A percentile compares a stretch with the other conserved stretches of the same genome.
phyloP scores from a whole-genome alignment of 1,140 invertebrate genomes.

The Scaptomyza pallida region DNA sequence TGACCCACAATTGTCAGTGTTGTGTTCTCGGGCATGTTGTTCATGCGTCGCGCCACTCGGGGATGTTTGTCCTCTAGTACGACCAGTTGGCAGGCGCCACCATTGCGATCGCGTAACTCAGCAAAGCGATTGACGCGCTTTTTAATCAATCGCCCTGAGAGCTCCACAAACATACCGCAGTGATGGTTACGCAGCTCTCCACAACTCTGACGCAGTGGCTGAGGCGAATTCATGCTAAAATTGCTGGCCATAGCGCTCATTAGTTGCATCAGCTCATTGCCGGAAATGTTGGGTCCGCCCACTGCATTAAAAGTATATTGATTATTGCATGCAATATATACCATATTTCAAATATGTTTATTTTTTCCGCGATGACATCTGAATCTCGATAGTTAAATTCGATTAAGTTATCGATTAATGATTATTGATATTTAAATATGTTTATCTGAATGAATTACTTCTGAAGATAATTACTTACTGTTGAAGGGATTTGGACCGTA shows the following conservation, averaged over 20 bases:
- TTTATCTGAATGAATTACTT: not conserved
- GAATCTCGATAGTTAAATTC: not conserved
- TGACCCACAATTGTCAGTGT: constrained; percentile 82
- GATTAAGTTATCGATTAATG: not conserved
- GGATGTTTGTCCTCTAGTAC: constrained; percentile 83
- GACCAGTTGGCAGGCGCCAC: constrained; percentile 84
- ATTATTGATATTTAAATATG: not conserved
- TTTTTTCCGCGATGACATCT: not conserved
- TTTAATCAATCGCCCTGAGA: constrained; percentile 82
- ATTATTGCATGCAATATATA: not conserved
- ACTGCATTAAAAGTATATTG: constrained; percentile 37
- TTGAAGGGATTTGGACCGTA: constrained; percentile 74
- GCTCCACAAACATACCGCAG: constrained; percentile 79
- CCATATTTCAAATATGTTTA: not conserved
- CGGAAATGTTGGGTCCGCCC: constrained; percentile 68
- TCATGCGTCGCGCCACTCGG: constrained; percentile 79
- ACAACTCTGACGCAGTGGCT: constrained; percentile 76
- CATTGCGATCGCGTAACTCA: constrained; percentile 79
- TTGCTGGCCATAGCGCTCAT: constrained; percentile 81
- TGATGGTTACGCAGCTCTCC: constrained; percentile 82
- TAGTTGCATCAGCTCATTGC: constrained; percentile 77
- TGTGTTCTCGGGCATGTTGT: constrained; percentile 84
- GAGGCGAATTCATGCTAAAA: constrained; percentile 80
- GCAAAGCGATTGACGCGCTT: constrained; percentile 83
- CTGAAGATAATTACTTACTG: constrained; percentile 50